Percentiles rank a stretch among this genome's conserved stretches.
These are phyloP conservation scores for Epinephelus lanceolatus DNA, from an alignment of 2,113 vertebrate species.

Conservation along the genomic window DNA sequence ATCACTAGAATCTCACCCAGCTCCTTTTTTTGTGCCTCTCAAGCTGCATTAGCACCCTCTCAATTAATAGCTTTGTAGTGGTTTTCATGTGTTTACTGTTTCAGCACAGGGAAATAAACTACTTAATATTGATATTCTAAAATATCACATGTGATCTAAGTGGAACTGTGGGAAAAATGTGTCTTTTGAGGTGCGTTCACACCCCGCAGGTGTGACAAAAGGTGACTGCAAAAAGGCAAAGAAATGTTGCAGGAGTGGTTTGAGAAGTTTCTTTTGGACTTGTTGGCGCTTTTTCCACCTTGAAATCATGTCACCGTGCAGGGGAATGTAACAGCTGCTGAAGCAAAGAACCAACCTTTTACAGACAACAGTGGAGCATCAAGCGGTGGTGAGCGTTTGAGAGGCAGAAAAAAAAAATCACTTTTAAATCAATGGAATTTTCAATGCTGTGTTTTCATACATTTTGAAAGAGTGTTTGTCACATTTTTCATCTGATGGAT, in stretches of 20 bases:
- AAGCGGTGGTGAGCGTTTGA: not conserved
- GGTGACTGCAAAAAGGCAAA: not conserved
- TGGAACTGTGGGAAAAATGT: not conserved
- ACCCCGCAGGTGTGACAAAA: not conserved
- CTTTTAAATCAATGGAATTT: conserved; percentile 6
- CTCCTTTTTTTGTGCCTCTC: not conserved
- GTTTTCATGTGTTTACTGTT: not conserved
- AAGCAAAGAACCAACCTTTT: not conserved
- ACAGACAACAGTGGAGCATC: not conserved
- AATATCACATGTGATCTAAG: not conserved
- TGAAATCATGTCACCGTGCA: not conserved
- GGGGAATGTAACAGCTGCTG: not conserved
- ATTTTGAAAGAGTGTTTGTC: conserved; percentile 4
- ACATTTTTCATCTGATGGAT: conserved; percentile 5
- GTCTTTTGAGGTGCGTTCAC: not conserved
- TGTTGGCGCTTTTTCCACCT: not conserved
- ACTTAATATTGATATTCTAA: not conserved
- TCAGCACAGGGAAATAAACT: not conserved
- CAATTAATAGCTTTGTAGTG: not conserved
- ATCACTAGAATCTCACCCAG: not conserved
- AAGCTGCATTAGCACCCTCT: conserved; percentile 16
- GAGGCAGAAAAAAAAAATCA: not conserved
- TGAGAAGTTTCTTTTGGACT: not conserved
- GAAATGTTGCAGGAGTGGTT: conserved; percentile 12
- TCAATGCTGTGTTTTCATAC: conserved; percentile 5